These are phyloP conservation scores for Gastrophryne carolinensis DNA, from an alignment of 2,797 vertebrate species.

Conservation along the genomic window DNA sequence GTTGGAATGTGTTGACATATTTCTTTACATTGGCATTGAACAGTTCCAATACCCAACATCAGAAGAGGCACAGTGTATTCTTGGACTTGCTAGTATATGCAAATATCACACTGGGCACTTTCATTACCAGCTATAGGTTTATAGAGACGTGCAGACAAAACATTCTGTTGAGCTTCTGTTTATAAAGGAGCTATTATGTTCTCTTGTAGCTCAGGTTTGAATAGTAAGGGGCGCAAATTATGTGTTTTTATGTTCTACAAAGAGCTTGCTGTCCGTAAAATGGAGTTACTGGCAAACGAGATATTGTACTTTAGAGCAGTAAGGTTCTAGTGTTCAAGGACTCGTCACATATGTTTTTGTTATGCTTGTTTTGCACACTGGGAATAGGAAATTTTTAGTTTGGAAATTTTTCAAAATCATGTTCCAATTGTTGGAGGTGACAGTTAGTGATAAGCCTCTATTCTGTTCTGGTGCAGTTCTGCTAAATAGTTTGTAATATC, in stretches of 20 bases:
- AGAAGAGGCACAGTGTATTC: neutral
- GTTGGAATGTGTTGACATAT: neutral
- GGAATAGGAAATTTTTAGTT: no score
- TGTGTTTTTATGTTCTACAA: slow-evolving; percentile 63
- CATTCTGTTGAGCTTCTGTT: slow-evolving; percentile 60
- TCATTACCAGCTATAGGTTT: slow-evolving; percentile 44
- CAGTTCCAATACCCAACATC: neutral
- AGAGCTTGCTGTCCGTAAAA: slow-evolving; percentile 59
- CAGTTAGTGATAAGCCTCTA: no score
- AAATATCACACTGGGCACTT: slow-evolving; percentile 34
- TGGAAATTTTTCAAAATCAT: no score
- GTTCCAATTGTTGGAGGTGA: no score
- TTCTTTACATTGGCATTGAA: neutral
- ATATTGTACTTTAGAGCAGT: neutral
- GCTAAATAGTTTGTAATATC: no score
- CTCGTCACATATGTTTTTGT: no score
- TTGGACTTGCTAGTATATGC: neutral
- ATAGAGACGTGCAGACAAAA: slow-evolving; percentile 59
- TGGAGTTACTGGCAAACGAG: neutral
- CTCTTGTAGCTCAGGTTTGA: slow-evolving; percentile 56
- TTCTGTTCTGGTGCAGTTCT: no score
- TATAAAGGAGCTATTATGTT: slow-evolving; percentile 65
- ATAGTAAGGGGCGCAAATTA: slow-evolving; percentile 61
- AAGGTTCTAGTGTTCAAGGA: no score
- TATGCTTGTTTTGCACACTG: no score